A percentile compares a stretch with the other conserved stretches of the same genome.
Evolutionary conservation across 2,888 invertebrate genomes (phyloP).

Genomic region (Adelphocoris suturalis): DNA sequence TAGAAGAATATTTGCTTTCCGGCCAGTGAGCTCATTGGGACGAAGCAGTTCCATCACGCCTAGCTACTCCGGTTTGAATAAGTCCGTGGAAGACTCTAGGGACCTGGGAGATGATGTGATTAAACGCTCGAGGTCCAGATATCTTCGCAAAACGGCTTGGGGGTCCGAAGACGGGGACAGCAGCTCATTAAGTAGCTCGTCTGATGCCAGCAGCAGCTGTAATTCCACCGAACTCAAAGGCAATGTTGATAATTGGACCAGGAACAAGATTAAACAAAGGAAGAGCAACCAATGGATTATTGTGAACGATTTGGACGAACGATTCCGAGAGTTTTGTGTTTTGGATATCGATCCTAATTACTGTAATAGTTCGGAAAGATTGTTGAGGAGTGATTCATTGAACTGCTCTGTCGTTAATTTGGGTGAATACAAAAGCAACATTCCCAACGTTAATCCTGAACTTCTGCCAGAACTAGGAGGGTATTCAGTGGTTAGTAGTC

Average conservation of each 20-base stretch:
- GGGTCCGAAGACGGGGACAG: neutral
- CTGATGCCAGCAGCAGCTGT: neutral
- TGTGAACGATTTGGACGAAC: neutral
- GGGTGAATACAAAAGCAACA: neutral
- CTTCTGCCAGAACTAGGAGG: neutral
- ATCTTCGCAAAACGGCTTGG: neutral
- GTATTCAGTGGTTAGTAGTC: neutral
- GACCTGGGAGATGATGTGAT: neutral
- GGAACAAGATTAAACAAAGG: neutral
- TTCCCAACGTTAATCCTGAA: neutral
- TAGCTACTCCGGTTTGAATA: neutral
- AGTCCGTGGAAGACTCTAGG: neutral
- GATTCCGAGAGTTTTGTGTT: neutral
- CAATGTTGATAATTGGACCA: neutral
- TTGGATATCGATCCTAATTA: neutral
- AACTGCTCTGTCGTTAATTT: neutral
- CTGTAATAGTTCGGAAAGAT: neutral
- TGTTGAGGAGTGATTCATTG: neutral
- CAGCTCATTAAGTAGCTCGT: neutral
- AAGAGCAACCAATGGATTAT: neutral
- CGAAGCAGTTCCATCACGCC: neutral
- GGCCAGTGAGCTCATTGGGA: neutral
- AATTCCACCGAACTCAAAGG: neutral
- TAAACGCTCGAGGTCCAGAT: neutral
- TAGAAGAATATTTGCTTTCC: conserved; percentile 4